Evolutionary conservation across 64 coral and sea anemone genomes (phyloP), one percentile per base, ranked within the genome.

Genomic region (Stylophora pistillata): DNA sequence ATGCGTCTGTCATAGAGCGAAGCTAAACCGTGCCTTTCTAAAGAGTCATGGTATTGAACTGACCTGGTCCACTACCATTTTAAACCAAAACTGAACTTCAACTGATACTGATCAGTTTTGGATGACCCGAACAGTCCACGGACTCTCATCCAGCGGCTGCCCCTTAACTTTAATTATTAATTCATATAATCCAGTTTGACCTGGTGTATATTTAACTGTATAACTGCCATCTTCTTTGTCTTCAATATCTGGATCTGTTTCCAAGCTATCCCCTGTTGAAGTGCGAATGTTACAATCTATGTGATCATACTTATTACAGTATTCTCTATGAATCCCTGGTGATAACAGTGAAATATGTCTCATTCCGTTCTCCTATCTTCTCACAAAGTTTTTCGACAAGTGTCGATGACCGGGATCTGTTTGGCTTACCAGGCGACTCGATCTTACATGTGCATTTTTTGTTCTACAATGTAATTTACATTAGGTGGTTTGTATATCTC

Each of bases 191-290:
- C 73, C 73, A 52, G 21, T 37, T 23, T 37, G 53, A 12, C n/a
- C 15, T 71, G 88, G 76, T 29, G 21, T 89, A 54, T 70, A 89
- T 30, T 9, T 81, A 13, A 89, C 88, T 72, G 5, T 76, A 33
- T 76, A 76, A 7, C 53, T 52, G 32, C 73, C 73, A n/a, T 53
- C 73, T 53, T 76, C 53, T 5, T 9, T 76, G 73, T 76, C 73
- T 52, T 52, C 53, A n/a, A 76, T 76, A 11, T 76, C 32, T 47
- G 7, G 37, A n/a, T n/a, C 37, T 52, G 37, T 76, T 23, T 21
- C 13, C 1, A 52, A 21, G 41, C 53, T 34, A 53, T 21, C 34
- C 11, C 41, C 73, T 52, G 73, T 23, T 47, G 32, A 21, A 76
- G 37, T n/a, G 23, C 26, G 20, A 68, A 68, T 68, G 64, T 68